A percentile compares a stretch with the other conserved stretches of the same genome.
Evolutionary conservation across 2,888 invertebrate species (phyloP).

Genomic region (Thera obeliscata): DNA sequence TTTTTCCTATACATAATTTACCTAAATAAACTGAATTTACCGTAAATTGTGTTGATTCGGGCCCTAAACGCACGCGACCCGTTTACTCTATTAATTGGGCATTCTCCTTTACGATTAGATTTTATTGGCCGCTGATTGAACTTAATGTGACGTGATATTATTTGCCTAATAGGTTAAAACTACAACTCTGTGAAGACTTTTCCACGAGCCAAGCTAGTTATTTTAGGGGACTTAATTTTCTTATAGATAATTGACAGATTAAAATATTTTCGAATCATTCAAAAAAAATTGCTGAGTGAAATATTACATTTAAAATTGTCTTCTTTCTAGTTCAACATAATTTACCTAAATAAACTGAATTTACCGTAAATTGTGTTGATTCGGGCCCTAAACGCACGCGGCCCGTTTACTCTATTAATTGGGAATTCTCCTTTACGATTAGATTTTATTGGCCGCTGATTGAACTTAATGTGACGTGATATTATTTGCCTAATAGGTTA

Average conservation of each 20-base stretch:
- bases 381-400: conserved; percentile 52
- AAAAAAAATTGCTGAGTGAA: too few relatives aligned
- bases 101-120: conserved; percentile 60
- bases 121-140: conserved; percentile 43
- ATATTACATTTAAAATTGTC: too few relatives aligned
- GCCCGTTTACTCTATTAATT: conserved; percentile 70
- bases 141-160: conserved; percentile 40
- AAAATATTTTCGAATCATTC: too few relatives aligned
- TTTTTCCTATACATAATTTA: too few relatives aligned
- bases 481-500: background rate
- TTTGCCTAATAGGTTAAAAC: background rate
- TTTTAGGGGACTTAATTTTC: too few relatives aligned
- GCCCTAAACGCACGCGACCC: conserved; percentile 57
- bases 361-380: conserved; percentile 62
- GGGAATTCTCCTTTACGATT: conserved; percentile 64
- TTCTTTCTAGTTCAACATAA: too few relatives aligned
- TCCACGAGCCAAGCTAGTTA: too few relatives aligned
- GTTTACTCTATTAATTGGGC: conserved; percentile 70
- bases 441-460: conserved; percentile 39
- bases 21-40: conserved; percentile 71
- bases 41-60: conserved; percentile 55
- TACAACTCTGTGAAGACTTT: too few relatives aligned
- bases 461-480: conserved; percentile 44
- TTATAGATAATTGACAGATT: too few relatives aligned
- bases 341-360: conserved; percentile 70